These are phyloP conservation scores for Asarcornis scutulata DNA, from an alignment of 2,113 vertebrate genomes.

Conservation along the genomic window DNA sequence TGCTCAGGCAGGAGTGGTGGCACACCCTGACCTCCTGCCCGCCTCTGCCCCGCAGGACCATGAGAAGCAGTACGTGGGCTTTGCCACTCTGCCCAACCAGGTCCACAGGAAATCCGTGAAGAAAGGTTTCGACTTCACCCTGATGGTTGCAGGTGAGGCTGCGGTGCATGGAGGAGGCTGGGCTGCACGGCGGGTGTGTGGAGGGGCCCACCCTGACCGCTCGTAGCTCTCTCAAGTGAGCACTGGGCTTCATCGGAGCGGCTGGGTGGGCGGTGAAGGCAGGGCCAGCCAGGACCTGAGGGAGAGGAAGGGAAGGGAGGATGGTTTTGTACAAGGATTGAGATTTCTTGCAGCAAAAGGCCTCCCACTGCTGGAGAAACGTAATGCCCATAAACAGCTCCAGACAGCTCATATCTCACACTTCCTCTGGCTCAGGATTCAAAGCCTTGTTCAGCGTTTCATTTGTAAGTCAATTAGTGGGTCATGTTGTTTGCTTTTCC, in stretches of 20 bases:
- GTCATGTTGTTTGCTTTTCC: conserved; percentile 38
- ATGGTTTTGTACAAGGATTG: neutral
- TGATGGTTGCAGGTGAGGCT: conserved; percentile 95
- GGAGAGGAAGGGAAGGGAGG: neutral
- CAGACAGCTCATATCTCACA: neutral
- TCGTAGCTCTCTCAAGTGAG: rapidly evolving
- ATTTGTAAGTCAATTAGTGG: conserved; percentile 51
- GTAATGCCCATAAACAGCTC: neutral
- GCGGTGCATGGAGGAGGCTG: neutral
- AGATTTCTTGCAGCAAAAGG: conserved; percentile 6
- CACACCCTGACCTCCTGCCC: conserved; percentile 31
- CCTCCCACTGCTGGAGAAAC: neutral
- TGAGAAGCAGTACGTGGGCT: conserved; percentile 98
- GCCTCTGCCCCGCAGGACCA: conserved; percentile 75
- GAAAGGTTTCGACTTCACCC: conserved; percentile 98
- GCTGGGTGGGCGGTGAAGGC: neutral
- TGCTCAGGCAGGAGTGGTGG: neutral
- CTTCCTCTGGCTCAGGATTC: conserved; percentile 10
- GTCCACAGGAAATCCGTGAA: conserved; percentile 98
- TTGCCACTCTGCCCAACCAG: conserved; percentile 96
- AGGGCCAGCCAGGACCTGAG: rapidly evolving
- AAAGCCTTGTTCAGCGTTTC: conserved; percentile 20
- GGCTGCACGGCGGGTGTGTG: rapidly evolving
- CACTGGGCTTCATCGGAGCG: neutral
- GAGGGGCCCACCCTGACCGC: neutral